Conservation (phyloP, 1,140 invertebrate genomes). For the Zaprionus nigranus region DNA sequence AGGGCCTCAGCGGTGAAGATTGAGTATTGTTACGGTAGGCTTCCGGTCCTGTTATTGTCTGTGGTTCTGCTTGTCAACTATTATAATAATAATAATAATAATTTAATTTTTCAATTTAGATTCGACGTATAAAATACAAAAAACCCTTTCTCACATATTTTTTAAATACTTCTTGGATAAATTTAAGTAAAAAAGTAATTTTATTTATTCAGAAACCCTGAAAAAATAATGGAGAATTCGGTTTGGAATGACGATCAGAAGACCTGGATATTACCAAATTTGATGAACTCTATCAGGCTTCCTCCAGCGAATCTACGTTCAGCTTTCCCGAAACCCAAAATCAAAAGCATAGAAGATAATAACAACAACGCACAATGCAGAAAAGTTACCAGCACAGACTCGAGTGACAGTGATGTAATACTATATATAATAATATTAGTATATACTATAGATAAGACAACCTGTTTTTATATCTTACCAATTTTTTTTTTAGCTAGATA, state of each 20-base stretch:
- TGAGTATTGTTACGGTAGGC: no score
- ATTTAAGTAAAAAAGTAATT: no score
- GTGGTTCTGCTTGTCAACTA: no score
- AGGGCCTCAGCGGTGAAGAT: no score
- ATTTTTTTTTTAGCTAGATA: not conserved
- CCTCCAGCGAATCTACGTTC: slow-evolving; percentile 39
- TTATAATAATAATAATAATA: no score
- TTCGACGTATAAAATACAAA: no score
- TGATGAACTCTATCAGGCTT: slow-evolving; percentile 42
- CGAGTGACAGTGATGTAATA: slow-evolving; percentile 10
- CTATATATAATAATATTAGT: no score
- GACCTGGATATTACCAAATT: slow-evolving; percentile 90
- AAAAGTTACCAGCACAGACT: not conserved
- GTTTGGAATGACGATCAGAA: slow-evolving; percentile 91
- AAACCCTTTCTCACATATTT: no score
- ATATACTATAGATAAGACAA: no score
- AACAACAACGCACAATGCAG: not conserved
- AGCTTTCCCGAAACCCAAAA: slow-evolving; percentile 10
- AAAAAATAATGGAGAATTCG: slow-evolving; percentile 89
- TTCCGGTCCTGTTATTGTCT: no score
- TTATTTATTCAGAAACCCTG: slow-evolving; percentile 85
- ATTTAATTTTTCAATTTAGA: no score
- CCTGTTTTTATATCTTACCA: not conserved
- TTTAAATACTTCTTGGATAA: no score
- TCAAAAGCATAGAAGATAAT: slow-evolving; percentile 14